phyloP scores from a whole-genome alignment of 2,888 invertebrate species.

The Scrobipalpa costella region DNA sequence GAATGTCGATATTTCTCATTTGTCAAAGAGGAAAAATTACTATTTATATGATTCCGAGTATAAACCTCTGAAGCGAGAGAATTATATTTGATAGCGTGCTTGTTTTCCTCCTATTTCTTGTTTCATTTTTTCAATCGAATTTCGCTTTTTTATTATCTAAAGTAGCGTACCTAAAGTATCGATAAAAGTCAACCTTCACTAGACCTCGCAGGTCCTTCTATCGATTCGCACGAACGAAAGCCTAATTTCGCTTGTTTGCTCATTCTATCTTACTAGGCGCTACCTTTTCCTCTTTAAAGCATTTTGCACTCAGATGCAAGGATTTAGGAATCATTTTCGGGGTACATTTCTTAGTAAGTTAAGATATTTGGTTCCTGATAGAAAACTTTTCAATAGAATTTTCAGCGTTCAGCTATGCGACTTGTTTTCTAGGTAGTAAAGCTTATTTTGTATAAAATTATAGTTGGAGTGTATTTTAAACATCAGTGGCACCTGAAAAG shows the following conservation, averaged over 20 bases:
- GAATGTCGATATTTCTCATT: neutral
- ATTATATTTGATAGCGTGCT: neutral
- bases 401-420: neutral
- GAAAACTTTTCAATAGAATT: neutral
- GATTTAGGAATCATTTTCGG: neutral
- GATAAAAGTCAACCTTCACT: conserved; percentile 43
- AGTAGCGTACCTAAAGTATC: neutral
- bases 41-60: neutral
- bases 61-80: neutral
- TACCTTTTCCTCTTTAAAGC: neutral
- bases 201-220: conserved; percentile 54
- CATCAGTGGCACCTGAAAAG: conserved; percentile 35
- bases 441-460: conserved; percentile 30
- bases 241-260: conserved; percentile 68
- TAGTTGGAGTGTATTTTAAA: conserved; percentile 29
- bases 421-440: conserved; percentile 26
- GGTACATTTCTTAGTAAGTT: neutral
- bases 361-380: neutral
- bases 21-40: neutral
- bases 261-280: conserved; percentile 19
- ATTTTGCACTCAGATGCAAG: neutral
- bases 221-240: conserved; percentile 65
- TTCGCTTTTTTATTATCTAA: too few species aligned
- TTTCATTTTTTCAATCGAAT: neutral
- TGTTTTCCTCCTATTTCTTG: neutral